Evolutionary conservation across 2,797 vertebrate genomes (phyloP), one percentile per base, ranked within the genome.

Genomic region (Microctenopoma lineatum): DNA sequence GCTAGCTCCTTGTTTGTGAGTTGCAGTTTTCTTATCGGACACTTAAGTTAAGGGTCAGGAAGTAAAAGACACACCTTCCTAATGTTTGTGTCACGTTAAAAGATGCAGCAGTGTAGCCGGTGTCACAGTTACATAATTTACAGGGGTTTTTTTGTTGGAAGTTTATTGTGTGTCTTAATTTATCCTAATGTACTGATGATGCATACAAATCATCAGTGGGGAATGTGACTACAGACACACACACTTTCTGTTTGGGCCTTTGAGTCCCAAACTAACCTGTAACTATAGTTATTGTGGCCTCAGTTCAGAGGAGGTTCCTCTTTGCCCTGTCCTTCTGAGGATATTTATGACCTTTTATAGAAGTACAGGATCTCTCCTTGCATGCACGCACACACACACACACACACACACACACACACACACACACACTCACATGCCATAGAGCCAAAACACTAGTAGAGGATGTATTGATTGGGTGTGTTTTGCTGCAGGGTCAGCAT

Each of bases 401-500:
- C 21, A 21, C 21, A 21, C 21, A 21, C 21, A 21, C 21, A 21
- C 21, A 21, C 21, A 21, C 62, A 72, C 61, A 77, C 68, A 44
- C 44, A 47, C 48, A 57, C 61, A 77, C 68, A 44, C 44, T 42
- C 48, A 57, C 25, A 51, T 48, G 9, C 41, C 25, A 66, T 59
- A 54, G 63, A 72, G 71, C 53, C 73, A 63, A 75, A 76, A 70
- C 69, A 62, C 29, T 16, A 64, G 83, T 77, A 69, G 57, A 60
- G 85, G 66, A 59, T 71, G 68, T 85, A 91, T 91, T 74, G 90
- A 90, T 91, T 83, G 1, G 66, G 41, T 67, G 75, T 68, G 76
- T 66, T 51, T 66, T 81, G 86, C 84, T 87, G 89, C 79, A 77
- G 82, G 81, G 86, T 90, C 84, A 88, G 84, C 85, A 86, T 89